Base-by-base conservation (phyloP, 1,140 invertebrate genomes). In the Chrysomallon squamiferum region DNA sequence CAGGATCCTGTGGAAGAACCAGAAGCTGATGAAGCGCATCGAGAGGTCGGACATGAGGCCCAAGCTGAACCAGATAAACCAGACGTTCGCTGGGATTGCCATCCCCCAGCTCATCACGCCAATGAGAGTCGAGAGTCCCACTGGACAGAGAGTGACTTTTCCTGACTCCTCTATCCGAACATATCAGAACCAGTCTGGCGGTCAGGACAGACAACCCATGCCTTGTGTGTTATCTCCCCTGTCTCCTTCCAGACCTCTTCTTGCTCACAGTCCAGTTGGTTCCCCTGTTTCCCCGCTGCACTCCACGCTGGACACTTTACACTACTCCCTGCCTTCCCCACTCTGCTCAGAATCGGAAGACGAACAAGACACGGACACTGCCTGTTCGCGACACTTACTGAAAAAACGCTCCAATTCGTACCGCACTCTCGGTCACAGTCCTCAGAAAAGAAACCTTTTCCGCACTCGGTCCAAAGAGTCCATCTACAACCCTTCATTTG, bases 1-100 rank as follows among this genome's bases (percentile, higher is more conserved):
- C 1, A 88, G 91, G 18, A 83, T 83, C 41, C 66, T 85, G 9
- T 74, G 78, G 72, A 73, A 75, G 45, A 84, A 83, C 66, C 78
- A 78, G 54, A 60, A 68, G 5, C 66, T 77, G 5, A 83, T 82
- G 80, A 50, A 68, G 25, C 71, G 68, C 15, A 77, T 81, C 15
- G 74, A 77, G 5, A 66, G 75, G 30, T 75, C 76, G 0, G 72
- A 81, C 38, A 69, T 78, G 49, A 57, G 62, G 54, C 71, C 62
- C 50, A 64, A 59, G 29, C 56, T 73, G 20, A 66, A 58, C 9
- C 65, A 69, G 41, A 33, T 70, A 22, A 73, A 65, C 0, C 60
- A 68, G n/a, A 61, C 66, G 25, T 73, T 59, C 56, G 62, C 62
- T 20, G 59, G 66, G 1, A 43, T 68, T 15, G 62, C 62, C 43